Percentiles rank a stretch among this genome's conserved stretches.
Conservation (phyloP, 2,797 vertebrate genomes). For the Rhinogobio ventralis region DNA sequence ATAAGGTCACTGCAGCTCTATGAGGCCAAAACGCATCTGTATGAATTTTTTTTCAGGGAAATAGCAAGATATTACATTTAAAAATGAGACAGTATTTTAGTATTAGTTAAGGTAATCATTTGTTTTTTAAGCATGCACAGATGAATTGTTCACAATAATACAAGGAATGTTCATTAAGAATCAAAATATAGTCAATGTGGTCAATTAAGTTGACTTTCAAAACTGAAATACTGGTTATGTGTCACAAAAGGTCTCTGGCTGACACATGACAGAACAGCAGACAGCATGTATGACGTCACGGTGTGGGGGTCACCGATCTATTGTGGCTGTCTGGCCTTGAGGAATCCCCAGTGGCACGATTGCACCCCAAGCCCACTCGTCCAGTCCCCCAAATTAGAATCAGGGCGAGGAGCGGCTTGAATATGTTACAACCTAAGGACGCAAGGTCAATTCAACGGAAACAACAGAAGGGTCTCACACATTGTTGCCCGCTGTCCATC, state of each 20-base stretch:
- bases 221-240: neutral
- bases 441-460: neutral
- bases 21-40: neutral
- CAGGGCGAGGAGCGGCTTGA: neutral
- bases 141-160: neutral
- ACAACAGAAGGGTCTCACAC: neutral
- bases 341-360: conserved; percentile 28
- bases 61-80: neutral
- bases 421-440: neutral
- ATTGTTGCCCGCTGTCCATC: neutral
- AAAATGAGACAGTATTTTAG: neutral
- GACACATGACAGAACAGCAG: conserved; percentile 12
- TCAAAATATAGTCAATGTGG: neutral
- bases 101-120: neutral
- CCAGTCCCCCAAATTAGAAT: conserved; percentile 56
- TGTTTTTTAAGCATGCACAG: neutral
- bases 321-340: conserved; percentile 51
- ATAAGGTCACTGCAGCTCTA: conserved; percentile 11
- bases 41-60: neutral
- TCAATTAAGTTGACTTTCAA: neutral
- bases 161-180: neutral
- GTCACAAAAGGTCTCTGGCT: conserved; percentile 6
- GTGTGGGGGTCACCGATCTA: conserved; percentile 38
- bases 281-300: conserved; percentile 27
- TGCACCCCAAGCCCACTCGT: conserved; percentile 55